phyloP scores from a whole-genome alignment of 2,797 vertebrate species.

The Sebastolobus alascanus region DNA sequence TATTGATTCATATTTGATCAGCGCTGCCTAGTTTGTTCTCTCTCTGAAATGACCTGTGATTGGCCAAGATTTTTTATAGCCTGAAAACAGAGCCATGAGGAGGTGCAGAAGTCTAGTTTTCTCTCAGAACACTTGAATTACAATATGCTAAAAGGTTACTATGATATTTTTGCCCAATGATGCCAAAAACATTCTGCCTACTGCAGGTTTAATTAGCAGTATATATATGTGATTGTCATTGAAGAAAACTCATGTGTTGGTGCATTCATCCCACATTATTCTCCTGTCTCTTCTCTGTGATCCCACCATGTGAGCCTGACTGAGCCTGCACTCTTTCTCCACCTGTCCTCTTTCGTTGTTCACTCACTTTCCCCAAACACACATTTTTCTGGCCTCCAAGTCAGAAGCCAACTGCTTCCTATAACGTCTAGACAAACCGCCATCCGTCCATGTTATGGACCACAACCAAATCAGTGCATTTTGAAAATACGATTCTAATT shows the following conservation, averaged over 20 bases:
- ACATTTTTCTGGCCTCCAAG: constrained; percentile 39
- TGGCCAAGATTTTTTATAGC: too few species aligned
- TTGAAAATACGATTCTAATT: constrained; percentile 52
- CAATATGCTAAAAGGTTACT: too few species aligned
- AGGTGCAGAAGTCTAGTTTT: too few species aligned
- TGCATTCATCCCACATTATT: constrained; percentile 11
- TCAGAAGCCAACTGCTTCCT: constrained; percentile 1
- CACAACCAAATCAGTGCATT: constrained; percentile 38
- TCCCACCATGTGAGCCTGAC: background rate
- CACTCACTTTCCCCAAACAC: constrained; percentile 12
- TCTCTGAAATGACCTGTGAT: too few species aligned
- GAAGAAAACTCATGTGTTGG: too few species aligned
- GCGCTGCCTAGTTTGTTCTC: too few species aligned
- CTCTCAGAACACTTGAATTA: too few species aligned
- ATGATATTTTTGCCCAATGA: too few species aligned
- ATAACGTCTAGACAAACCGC: background rate
- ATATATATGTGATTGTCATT: background rate
- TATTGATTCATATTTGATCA: too few species aligned
- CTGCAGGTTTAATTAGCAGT: too few species aligned
- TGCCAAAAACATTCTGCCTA: too few species aligned
- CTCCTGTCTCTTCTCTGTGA: background rate
- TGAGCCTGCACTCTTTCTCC: constrained; percentile 6
- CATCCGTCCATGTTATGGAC: constrained; percentile 7
- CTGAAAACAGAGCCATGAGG: too few species aligned
- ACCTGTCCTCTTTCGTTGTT: constrained; percentile 24